Percentiles rank a stretch among this genome's conserved stretches.
Evolutionary conservation across 2,113 vertebrate species (phyloP).

Genomic region (Bambusicola thoracicus): DNA sequence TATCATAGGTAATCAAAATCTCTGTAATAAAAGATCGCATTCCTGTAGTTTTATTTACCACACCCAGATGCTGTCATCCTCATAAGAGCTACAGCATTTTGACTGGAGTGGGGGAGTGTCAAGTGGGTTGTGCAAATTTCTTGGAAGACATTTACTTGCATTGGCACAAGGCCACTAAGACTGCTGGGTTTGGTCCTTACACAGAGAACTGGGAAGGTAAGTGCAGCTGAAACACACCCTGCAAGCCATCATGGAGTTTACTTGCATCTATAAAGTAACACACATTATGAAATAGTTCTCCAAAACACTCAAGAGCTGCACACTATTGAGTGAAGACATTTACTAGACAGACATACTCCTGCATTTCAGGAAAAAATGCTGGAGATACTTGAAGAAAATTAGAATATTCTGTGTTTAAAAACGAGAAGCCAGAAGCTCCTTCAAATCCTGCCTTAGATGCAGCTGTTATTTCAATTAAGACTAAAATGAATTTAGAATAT

Average conservation of each 20-base stretch:
- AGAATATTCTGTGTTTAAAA: background rate
- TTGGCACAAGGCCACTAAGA: background rate
- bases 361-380: background rate
- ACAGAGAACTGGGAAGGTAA: background rate
- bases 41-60: background rate
- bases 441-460: conserved; percentile 1
- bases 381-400: background rate
- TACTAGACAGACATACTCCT: background rate
- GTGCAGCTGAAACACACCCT: background rate
- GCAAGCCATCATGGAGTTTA: background rate
- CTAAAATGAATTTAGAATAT: conserved; percentile 38
- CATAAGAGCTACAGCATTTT: background rate
- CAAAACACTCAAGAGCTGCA: background rate
- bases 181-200: background rate
- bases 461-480: conserved; percentile 55
- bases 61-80: background rate
- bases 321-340: background rate
- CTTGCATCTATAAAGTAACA: background rate
- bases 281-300: background rate
- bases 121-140: background rate
- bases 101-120: background rate
- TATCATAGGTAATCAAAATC: rapidly evolving
- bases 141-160: background rate
- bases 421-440: conserved; percentile 38
- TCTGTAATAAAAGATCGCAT: background rate